Evolutionary conservation across 2,797 vertebrate species (phyloP), one percentile per base, ranked within the genome.

Genomic region (Eulemur albifrons): DNA sequence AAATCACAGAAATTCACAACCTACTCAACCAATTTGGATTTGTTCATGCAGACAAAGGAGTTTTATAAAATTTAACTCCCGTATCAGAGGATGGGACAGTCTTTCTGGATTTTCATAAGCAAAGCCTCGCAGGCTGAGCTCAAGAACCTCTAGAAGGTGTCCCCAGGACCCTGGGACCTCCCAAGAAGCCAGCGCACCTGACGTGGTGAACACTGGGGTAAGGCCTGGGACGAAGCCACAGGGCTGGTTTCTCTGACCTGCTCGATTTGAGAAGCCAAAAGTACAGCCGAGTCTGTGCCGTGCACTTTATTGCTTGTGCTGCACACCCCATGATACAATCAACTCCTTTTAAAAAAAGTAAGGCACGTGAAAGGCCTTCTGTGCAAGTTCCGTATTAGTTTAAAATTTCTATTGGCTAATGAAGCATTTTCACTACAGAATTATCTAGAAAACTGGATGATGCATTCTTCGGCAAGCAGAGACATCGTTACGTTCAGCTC

Each of bases 311-410:
- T 97, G 97, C 65, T 97, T 94, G 96, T 61, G 72, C 61, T 97
- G 88, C 92, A 96, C 93, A 94, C 97, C 97, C 98, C 98, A 97
- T 96, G 93, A 97, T 95, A 98, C 96, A 97, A 97, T 96, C 94
- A 97, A 97, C 63, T 97, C 88, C 45, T 23, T 96, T 97, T 98
- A 91, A 95, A 98, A 98, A 98, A 98, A 96, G 92, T 98, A 98
- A 99, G 98, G 98, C 98, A 98, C 98, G 93, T 98, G 97, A 98
- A 98, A 98, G 97, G 98, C 97, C 96, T 97, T 84, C 93, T 98
- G 98, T 98, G 98, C 97, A 98, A 98, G 87, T 97, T 97, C 35
- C 35, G 0, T 54, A 69, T 89, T 85, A 96, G 92, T 97, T 97
- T 96, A 43, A 93, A 65, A 81, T 97, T 65, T 87, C 61, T 96